Evolutionary conservation across 1,140 invertebrate species (phyloP), one percentile per base, ranked within the genome.

Genomic region (Lordiphosa stackelbergi): DNA sequence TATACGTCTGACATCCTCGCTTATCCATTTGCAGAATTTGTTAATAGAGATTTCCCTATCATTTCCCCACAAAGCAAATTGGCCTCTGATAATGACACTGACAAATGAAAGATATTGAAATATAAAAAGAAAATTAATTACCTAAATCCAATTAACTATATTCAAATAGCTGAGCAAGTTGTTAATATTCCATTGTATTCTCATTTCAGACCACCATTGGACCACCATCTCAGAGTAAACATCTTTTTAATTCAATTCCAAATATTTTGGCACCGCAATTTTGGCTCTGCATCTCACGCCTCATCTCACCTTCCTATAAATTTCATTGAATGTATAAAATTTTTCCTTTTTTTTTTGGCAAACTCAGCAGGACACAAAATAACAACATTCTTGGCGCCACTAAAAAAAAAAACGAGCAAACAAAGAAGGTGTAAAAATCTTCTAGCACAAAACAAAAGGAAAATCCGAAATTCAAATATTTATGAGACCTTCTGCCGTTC

Each of bases 401-500:
- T 31, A 65, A 53, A 66, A 66, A 22, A 13, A 51, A 66, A 22
- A 13, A 51, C 22, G 5, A 28, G 35, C 24, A 11, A 54, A 40
- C 53, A 48, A 72, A 77, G 77, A 59, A 64, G 53, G 69, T 77
- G 73, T 77, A 54, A 77, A 79, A 61, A 71, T 40, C 46, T 48
- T 48, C 54, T 52, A 41, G n/a, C 36, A 57, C 28, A 53, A 46
- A 8, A 28, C 55, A 19, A 53, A 61, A 43, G 54, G 34, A 34
- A 11, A 48, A 42, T 24, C 41, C 42, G 34, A 56, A 74, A 60
- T 66, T 77, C 68, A 73, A 60, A 66, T 77, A 70, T 83, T 83
- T 83, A 77, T 66, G 64, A 55, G 60, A 11, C 34, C 34, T 47
- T 75, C 66, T 68, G 71, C 58, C 68, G 77, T 61, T 45, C 40